Percentiles rank a stretch among this genome's conserved stretches.
Evolutionary conservation across 2,888 invertebrate genomes (phyloP).

Genomic region (Chromoteleia sp.): DNA sequence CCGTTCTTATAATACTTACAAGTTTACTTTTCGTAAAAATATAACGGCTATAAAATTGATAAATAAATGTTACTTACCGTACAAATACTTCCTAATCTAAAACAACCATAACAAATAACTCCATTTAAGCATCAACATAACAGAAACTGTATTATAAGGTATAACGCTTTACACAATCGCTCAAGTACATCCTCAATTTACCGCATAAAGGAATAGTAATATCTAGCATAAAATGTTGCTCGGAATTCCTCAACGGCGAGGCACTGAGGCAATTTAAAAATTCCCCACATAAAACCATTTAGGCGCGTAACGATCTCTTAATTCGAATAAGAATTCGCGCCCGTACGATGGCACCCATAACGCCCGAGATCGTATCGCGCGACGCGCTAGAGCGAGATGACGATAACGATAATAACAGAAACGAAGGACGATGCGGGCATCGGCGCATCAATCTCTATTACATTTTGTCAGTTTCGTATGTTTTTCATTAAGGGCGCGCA

Average conservation of each 20-base stretch:
- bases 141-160: constrained; percentile 41
- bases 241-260: constrained; percentile 40
- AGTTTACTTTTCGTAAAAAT: no score
- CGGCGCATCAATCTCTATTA: constrained; percentile 75
- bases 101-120: neutral
- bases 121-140: neutral
- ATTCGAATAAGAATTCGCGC: constrained; percentile 59
- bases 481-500: constrained; percentile 56
- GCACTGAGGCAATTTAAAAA: constrained; percentile 48
- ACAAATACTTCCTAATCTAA: neutral
- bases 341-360: constrained; percentile 49
- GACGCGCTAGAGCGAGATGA: constrained; percentile 17
- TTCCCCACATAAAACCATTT: constrained; percentile 55
- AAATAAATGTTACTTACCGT: no score
- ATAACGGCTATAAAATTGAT: no score
- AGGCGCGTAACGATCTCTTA: constrained; percentile 60
- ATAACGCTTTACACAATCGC: constrained; percentile 42
- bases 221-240: constrained; percentile 45
- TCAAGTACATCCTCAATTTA: constrained; percentile 64
- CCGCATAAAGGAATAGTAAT: constrained; percentile 57
- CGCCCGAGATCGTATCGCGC: constrained; percentile 23
- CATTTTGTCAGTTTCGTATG: constrained; percentile 74
- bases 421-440: constrained; percentile 72
- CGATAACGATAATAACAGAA: constrained; percentile 33
- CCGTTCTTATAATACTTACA: no score